Evolutionary conservation across 2,888 invertebrate genomes (phyloP), one percentile per base, ranked within the genome.

Genomic region (Byasa hedistus): DNA sequence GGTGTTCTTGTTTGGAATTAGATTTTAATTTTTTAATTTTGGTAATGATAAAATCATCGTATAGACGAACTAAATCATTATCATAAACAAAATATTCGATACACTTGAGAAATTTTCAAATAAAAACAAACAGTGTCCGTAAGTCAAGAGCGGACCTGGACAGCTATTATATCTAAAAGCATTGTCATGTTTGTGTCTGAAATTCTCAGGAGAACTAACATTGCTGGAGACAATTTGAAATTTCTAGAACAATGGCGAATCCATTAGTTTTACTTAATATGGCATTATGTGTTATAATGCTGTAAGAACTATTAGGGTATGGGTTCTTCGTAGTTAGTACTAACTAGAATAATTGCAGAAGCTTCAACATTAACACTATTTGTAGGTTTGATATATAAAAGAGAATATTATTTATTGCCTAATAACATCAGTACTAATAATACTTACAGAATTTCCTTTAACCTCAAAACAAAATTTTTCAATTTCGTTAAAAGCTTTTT

Each of bases 151-250:
- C 32, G 39, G 27, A 52, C 32, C 36, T 23, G 21, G 52, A 36
- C 32, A 27, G 19, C 39, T 51, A 57, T 36, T 65, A 61, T 44
- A 65, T 52, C 62, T 66, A 61, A 65, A 65, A 66, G 64, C 65
- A 58, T 66, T 61, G 65, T 66, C 66, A 64, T 69, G 68, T 68
- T 57, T 51, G 32, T 24, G 44, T 17, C 57, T 27, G 23, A 63
- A 68, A 39, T 64, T 63, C 63, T 60, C 61, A 58, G n/a, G 57
- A 60, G 61, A 64, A 36, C 51, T 44, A 36, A 51, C 51, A 54
- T 52, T 57, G 57, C 24, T 24, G 39, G 17, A 24, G 62, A 56
- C 59, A 48, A 55, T 59, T 63, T 55, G 32, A 57, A 57, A 27
- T 65, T 51, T 10, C 57, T 57, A 52, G 51, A 51, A 61, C 57